phyloP scores from a whole-genome alignment of 1,140 invertebrate genomes.

The Plodia interpunctella region DNA sequence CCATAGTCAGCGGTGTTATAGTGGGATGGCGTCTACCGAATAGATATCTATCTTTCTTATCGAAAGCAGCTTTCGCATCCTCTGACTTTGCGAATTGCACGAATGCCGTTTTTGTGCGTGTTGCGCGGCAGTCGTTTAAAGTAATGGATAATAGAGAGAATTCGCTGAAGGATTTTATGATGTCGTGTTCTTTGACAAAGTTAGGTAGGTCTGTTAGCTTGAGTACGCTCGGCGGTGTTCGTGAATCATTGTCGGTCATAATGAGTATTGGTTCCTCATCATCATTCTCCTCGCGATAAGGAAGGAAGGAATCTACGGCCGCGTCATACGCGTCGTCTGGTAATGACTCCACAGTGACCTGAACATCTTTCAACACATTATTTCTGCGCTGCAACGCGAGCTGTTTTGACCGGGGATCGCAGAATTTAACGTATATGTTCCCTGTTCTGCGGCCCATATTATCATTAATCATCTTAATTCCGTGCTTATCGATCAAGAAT shows the following conservation, averaged over 20 bases:
- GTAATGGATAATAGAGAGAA: constrained; percentile 85
- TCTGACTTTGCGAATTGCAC: constrained; percentile 85
- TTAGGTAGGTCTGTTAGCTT: constrained; percentile 84
- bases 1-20: constrained; percentile 36
- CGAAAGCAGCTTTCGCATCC: constrained; percentile 81
- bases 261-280: constrained; percentile 37
- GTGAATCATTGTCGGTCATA: constrained; percentile 35
- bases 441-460: constrained; percentile 87
- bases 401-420: constrained; percentile 81
- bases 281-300: constrained; percentile 66
- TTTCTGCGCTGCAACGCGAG: constrained; percentile 82
- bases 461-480: constrained; percentile 91
- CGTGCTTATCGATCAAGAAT: constrained; percentile 87
- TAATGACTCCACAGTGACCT: constrained; percentile 79
- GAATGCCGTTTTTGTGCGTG: constrained; percentile 80
- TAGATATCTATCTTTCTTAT: constrained; percentile 60
- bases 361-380: constrained; percentile 78
- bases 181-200: constrained; percentile 86
- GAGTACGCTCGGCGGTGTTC: constrained; percentile 64
- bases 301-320: constrained; percentile 80
- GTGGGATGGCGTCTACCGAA: constrained; percentile 51
- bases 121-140: constrained; percentile 77
- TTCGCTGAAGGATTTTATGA: constrained; percentile 85
- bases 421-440: constrained; percentile 88
- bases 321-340: constrained; percentile 82